Evolutionary conservation across 2,797 vertebrate genomes (phyloP), one percentile per base, ranked within the genome.

Genomic region (Muscicapa striata): DNA sequence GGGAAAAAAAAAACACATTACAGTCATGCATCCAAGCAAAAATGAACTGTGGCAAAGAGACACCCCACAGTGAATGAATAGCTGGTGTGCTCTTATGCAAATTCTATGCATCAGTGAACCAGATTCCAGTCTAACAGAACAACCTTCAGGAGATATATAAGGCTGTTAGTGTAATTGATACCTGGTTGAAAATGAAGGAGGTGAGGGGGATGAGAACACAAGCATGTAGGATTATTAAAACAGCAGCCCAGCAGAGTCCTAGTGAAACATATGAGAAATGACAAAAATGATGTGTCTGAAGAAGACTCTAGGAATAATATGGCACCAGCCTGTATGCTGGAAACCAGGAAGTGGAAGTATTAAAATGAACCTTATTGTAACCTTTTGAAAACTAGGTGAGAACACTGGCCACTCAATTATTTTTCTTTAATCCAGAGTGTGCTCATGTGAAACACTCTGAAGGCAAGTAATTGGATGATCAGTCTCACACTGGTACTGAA

Each of bases 91-190:
- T 84, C 69, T 74, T 88, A 86, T 43, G 89, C 67, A 96, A 94
- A 95, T 75, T 69, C 32, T 55, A 8, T 68, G 87, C 81, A 61
- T 77, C 93, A 77, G 54, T 69, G 70, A 96, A 94, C 78, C 51
- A 57, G 62, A 84, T 91, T 77, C 64, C 67, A 76, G 79, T n/a
- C 46, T 41, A 94, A 80, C 68, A 91, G 94, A 97, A 84, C 51
- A n/a, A 82, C 84, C 90, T 95, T 58, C 70, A 89, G 84, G 70
- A 97, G 78, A 96, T 76, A 54, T 49, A 92, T 62, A 84, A 88
- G 58, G 62, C 90, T 90, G 59, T 94, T 79, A 92, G 43, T 59
- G 36, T 91, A 90, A 88, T 46, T 74, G 89, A 91, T 92, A 91
- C 40, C 89, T 46, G 87, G 77, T 79, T 89, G 89, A 94, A 94